These are phyloP conservation scores for Blastomussa wellsi DNA, from an alignment of 92 coral and sea anemone genomes.

Conservation along the genomic window DNA sequence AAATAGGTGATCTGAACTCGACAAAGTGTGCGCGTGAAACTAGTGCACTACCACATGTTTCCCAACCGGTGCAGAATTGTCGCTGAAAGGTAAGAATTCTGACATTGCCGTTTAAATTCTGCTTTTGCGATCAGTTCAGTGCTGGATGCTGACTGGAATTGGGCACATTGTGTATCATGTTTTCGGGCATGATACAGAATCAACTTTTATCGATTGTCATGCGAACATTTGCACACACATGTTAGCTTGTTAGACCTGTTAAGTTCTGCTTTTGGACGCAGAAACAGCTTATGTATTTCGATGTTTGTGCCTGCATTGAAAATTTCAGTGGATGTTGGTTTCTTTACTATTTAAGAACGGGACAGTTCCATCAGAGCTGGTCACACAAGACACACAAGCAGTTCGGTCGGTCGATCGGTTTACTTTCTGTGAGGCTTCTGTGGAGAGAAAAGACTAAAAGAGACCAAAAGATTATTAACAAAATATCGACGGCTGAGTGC, in stretches of 20 bases:
- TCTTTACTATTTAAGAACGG: not conserved
- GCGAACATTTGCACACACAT: not conserved
- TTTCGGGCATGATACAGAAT: not conserved
- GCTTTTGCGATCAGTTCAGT: not conserved
- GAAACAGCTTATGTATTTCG: not conserved
- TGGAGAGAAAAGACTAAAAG: too few relatives aligned
- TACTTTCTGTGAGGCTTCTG: not conserved
- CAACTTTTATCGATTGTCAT: not conserved
- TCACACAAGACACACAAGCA: not conserved
- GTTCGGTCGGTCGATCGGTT: not conserved
- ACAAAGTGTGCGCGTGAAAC: not conserved
- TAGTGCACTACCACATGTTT: not conserved
- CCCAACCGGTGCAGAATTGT: not conserved
- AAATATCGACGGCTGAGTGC: not conserved
- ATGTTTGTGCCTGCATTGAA: not conserved
- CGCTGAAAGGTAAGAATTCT: constrained; percentile 25
- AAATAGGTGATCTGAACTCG: constrained; percentile 14
- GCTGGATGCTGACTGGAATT: not conserved
- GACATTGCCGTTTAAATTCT: not conserved
- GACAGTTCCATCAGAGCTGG: not conserved
- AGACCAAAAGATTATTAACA: too few relatives aligned
- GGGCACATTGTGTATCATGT: not conserved
- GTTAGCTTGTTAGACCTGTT: not conserved
- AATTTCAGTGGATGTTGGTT: not conserved
- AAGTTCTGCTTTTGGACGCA: not conserved